phyloP scores from a whole-genome alignment of 30 jellyfish, hydroid and myxozoan genomes.

The Aurelia aurita region DNA sequence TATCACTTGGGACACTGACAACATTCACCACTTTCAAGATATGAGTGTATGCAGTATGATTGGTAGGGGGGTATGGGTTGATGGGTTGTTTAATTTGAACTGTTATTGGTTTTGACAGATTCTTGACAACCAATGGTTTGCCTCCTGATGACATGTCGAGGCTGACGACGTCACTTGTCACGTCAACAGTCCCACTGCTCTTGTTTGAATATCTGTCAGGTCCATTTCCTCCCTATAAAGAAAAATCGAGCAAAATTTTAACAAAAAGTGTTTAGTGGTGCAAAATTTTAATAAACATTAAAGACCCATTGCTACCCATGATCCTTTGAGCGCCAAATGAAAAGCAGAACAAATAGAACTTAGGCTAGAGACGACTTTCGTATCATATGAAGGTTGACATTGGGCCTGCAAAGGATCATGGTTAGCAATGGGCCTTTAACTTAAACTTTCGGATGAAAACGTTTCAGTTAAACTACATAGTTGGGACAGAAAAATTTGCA shows the following conservation, averaged over 20 bases:
- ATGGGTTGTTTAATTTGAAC: constrained; percentile 33
- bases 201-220: constrained; percentile 46
- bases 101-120: constrained; percentile 28
- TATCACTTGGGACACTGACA: constrained; percentile 22
- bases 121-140: constrained; percentile 35
- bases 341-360: too few relatives aligned
- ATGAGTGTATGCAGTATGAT: constrained; percentile 24
- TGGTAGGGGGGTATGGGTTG: constrained; percentile 38
- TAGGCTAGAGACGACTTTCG: too few relatives aligned
- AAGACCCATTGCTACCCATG: too few relatives aligned
- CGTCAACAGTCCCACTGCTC: constrained; percentile 17
- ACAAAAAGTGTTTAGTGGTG: too few relatives aligned
- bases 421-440: too few relatives aligned
- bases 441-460: too few relatives aligned
- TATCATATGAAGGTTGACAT: too few relatives aligned
- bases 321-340: too few relatives aligned
- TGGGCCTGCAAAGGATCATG: too few relatives aligned
- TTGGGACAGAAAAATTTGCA: too few relatives aligned
- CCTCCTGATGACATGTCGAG: constrained; percentile 43
- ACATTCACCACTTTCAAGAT: constrained; percentile 13
- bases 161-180: constrained; percentile 46
- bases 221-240: constrained; percentile 55
- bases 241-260: not conserved
- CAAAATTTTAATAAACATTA: too few relatives aligned
- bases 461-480: too few relatives aligned